Base-by-base conservation (phyloP, 1,140 invertebrate species). In the Campoletis sonorensis region DNA sequence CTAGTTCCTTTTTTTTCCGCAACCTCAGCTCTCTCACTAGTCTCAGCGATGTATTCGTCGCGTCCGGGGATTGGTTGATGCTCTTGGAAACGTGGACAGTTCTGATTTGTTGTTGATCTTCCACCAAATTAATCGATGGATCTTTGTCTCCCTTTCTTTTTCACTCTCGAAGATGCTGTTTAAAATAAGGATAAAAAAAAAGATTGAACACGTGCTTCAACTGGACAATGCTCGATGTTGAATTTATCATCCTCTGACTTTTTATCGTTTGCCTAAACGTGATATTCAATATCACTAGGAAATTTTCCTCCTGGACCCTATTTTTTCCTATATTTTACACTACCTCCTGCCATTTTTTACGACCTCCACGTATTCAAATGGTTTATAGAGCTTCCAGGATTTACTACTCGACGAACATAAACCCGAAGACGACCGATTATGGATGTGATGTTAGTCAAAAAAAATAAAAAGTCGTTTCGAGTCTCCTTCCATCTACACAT, bases 331-430 rank as follows among this genome's bases (percentile, higher is more conserved):
- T 64, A 26, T 13, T 64, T 40, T 73, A 40, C 72, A 27, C 73
- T 61, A 61, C 51, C 51, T 54, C 16, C 51, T 18, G 51, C 18
- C 18, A 18, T 54, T 21, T 61, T 77, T 61, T 77, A 61, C 61
- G 54, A 77, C 54, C 51, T 27, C 61, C 73, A 15, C 73, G 73
- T 77, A 77, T 77, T 77, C 73, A 77, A 77, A 77, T 77, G 73
- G 73, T 77, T 77, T 77, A 77, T 77, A 37, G 73, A 77, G 27
- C 54, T 33, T 51, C 16, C 27, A 16, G 37, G 73, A 77, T 77
- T 77, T 77, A 77, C 54, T 61, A 40, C 73, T 77, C 30, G 21
- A n/a, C 54, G 73, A 77, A 61, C 73, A 61, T 77, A 77, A 61
- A 77, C 27, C 33, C 27, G 51, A n/a, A 21, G 18, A 77, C 16